These are phyloP conservation scores for Chrysodeixis includens DNA, from an alignment of 2,888 invertebrate genomes.

Conservation along the genomic window DNA sequence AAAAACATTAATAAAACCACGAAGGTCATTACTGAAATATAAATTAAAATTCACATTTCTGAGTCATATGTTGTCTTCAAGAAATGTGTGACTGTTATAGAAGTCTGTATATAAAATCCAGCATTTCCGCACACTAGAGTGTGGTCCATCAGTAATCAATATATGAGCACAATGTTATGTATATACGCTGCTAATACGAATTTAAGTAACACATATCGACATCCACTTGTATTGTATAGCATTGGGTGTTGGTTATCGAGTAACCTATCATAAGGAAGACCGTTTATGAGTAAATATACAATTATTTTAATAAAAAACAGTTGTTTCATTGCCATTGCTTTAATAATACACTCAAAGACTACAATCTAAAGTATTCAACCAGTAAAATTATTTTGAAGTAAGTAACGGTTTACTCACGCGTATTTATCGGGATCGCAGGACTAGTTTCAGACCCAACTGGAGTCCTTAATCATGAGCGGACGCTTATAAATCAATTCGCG, in stretches of 20 bases:
- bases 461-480: too few relatives aligned
- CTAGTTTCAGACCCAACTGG: too few relatives aligned
- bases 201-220: constrained; percentile 71
- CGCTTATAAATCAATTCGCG: too few relatives aligned
- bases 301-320: constrained; percentile 71
- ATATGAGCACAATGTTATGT: constrained; percentile 31
- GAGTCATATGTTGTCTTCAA: not conserved
- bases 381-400: not conserved
- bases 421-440: not conserved
- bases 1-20: not conserved
- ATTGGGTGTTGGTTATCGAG: constrained; percentile 85
- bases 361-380: not conserved
- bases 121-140: constrained; percentile 29
- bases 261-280: constrained; percentile 84
- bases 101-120: constrained; percentile 24
- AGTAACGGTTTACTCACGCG: too few relatives aligned
- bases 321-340: constrained; percentile 35
- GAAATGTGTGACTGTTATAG: not conserved
- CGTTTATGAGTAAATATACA: constrained; percentile 84
- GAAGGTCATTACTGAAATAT: not conserved
- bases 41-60: not conserved
- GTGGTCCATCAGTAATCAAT: constrained; percentile 20
- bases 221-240: constrained; percentile 80
- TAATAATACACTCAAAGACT: not conserved
- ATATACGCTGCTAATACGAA: constrained; percentile 55